These are phyloP conservation scores for Ophion obscuratus DNA, from an alignment of 2,888 invertebrate species.

Conservation along the genomic window DNA sequence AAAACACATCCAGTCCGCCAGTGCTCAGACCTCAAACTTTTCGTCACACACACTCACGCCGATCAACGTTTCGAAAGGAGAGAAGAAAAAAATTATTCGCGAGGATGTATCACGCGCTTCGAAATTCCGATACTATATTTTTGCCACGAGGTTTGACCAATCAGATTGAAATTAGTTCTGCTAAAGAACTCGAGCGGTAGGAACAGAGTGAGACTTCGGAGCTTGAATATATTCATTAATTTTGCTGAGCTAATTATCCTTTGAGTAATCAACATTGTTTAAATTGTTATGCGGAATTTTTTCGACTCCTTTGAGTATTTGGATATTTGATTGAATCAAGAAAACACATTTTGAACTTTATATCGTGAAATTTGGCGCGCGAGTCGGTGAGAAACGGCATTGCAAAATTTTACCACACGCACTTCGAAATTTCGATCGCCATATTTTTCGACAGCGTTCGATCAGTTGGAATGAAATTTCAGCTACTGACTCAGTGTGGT, in stretches of 20 bases:
- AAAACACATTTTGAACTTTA: neutral
- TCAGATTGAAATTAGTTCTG: neutral
- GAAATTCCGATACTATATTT: neutral
- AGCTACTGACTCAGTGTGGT: too few relatives aligned
- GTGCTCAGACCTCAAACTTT: slow-evolving; percentile 81
- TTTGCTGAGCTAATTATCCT: neutral
- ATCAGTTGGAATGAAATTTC: too few relatives aligned
- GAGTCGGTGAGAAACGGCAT: neutral
- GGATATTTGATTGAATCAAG: neutral
- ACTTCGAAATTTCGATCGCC: too few relatives aligned
- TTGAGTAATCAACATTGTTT: neutral
- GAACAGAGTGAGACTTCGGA: neutral
- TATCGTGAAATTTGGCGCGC: neutral
- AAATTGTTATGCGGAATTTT: neutral
- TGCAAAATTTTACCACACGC: neutral
- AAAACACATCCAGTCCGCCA: slow-evolving; percentile 83
- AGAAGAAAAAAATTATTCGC: neutral
- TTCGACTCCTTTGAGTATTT: neutral
- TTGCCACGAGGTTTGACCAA: neutral
- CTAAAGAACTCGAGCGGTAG: neutral
- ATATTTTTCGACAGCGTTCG: too few relatives aligned
- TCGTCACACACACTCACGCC: slow-evolving; percentile 20
- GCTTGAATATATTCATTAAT: neutral
- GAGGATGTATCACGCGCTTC: neutral
- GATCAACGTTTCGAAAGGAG: neutral